Percentiles rank a stretch among this genome's conserved stretches.
phyloP scores from a whole-genome alignment of 2,797 vertebrate genomes.

The Alectoris magna region DNA sequence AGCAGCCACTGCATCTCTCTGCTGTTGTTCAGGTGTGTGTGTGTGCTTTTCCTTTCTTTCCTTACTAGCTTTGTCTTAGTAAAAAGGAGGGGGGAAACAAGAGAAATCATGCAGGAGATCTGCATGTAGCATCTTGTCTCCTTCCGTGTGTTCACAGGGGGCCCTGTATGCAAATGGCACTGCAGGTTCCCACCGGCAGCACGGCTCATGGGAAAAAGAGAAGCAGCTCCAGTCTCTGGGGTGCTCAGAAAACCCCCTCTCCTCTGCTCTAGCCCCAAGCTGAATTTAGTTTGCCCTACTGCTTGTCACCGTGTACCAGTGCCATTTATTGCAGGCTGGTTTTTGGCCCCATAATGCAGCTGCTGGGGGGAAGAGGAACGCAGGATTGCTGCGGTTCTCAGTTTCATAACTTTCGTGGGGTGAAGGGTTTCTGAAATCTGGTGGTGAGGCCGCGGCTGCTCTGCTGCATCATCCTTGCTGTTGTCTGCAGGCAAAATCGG shows the following conservation, averaged over 20 bases:
- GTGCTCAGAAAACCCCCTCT: neutral
- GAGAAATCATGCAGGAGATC: constrained; percentile 28
- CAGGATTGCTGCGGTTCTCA: neutral
- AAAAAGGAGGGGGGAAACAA: neutral
- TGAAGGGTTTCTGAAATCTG: neutral
- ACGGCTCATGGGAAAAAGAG: constrained; percentile 8
- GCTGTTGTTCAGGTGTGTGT: neutral
- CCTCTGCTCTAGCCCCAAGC: neutral
- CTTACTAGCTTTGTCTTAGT: neutral
- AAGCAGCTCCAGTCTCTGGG: constrained; percentile 28
- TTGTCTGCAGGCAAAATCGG: constrained; percentile 82
- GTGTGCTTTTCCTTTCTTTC: neutral
- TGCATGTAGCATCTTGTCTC: constrained; percentile 7
- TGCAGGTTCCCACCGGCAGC: constrained; percentile 30
- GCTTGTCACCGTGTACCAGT: accelerated
- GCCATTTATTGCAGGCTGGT: neutral
- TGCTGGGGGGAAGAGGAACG: neutral
- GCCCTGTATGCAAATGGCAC: constrained; percentile 10
- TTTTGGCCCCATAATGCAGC: neutral
- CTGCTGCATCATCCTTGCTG: neutral
- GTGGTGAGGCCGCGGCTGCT: accelerated
- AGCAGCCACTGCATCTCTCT: constrained; percentile 13
- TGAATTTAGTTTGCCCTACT: neutral
- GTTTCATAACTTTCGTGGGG: neutral
- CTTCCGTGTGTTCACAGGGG: neutral